Conservation (phyloP, 2,888 invertebrate species). For the Acleris literana region DNA sequence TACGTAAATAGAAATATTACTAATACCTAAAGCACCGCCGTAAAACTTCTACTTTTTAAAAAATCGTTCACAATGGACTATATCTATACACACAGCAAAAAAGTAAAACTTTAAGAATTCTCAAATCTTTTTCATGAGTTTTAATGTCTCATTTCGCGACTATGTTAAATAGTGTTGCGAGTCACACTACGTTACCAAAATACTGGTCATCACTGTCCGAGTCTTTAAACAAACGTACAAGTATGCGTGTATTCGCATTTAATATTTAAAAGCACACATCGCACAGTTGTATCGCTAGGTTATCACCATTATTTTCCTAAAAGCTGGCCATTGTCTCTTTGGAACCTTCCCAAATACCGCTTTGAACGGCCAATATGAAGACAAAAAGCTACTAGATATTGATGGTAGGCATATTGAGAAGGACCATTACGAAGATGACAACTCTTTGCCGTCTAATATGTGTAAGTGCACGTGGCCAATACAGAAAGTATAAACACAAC, state of each 20-base stretch:
- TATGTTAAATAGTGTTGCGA: no score
- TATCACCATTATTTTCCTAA: constrained; percentile 64
- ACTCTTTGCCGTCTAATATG: constrained; percentile 41
- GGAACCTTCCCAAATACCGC: constrained; percentile 62
- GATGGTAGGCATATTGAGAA: constrained; percentile 55
- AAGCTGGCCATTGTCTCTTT: constrained; percentile 70
- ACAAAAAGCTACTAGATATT: constrained; percentile 62
- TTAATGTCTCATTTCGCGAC: no score
- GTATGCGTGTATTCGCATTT: neutral
- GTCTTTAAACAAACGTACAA: neutral
- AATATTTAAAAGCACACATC: neutral
- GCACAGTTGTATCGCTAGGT: constrained; percentile 14
- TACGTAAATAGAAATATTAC: no score
- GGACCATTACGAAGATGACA: constrained; percentile 44
- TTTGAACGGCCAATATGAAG: constrained; percentile 55
- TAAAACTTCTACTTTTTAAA: no score
- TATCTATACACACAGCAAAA: no score
- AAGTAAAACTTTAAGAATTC: no score
- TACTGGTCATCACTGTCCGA: neutral
- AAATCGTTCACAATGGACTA: no score
- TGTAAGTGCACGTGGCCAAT: constrained; percentile 10
- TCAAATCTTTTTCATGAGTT: no score
- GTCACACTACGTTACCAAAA: no score
- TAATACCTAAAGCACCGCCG: no score
- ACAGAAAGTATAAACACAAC: constrained; percentile 1